These are phyloP conservation scores for rat (Rattus norvegicus) DNA, from an alignment of 2,113 vertebrate genomes.

Conservation along the genomic window GRCr8 NC_086023.1:134955001-134955500, in stretches of 20 bases:
- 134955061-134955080: not conserved
- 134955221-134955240: not conserved
- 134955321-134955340: not conserved
- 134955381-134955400: not conserved
- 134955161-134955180: too few species aligned
- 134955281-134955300: not conserved
- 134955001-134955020: not conserved
- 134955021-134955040: not conserved
- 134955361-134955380: slow-evolving; percentile 17
- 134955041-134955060: not conserved
- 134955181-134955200: too few species aligned
- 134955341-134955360: not conserved
- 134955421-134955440: slow-evolving; percentile 6
- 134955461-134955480: not conserved
- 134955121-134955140: too few species aligned
- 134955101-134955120: not conserved
- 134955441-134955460: slow-evolving; percentile 15
- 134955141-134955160: too few species aligned
- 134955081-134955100: not conserved
- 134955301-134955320: slow-evolving; percentile 8
- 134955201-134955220: too few species aligned
- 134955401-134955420: slow-evolving; percentile 37
- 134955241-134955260: slow-evolving; percentile 9
- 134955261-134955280: not conserved
- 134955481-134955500: not conserved